Evolutionary conservation across 2,888 invertebrate genomes (phyloP).

Genomic region (Hypolimnas misippus): DNA sequence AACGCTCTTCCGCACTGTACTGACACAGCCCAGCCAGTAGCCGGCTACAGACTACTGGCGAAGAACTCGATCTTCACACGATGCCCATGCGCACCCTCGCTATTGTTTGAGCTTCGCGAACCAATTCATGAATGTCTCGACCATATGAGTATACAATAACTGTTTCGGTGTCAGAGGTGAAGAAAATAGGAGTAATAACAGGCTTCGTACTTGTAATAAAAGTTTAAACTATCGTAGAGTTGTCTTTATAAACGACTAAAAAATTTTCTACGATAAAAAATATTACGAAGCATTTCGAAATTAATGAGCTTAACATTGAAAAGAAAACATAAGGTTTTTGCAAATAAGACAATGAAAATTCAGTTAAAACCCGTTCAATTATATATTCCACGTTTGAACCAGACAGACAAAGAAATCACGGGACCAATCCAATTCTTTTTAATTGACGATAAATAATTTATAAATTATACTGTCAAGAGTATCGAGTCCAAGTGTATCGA

Average conservation of each 20-base stretch:
- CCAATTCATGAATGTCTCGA: background rate
- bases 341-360: no score
- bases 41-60: constrained; percentile 8
- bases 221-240: no score
- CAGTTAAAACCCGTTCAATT: background rate
- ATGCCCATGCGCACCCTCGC: background rate
- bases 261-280: no score
- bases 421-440: no score
- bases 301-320: no score
- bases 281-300: no score
- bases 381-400: background rate
- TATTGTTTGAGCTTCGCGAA: background rate
- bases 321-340: no score
- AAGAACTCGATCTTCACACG: constrained; percentile 14
- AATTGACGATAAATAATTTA: no score
- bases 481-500: no score
- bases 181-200: background rate
- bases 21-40: constrained; percentile 32
- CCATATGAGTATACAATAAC: background rate
- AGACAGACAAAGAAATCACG: background rate
- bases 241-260: no score
- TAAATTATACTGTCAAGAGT: no score
- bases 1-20: constrained; percentile 53
- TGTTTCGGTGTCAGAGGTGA: background rate
- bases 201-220: no score